Evolutionary conservation across 2,113 vertebrate genomes (phyloP), one percentile per base, ranked within the genome.

Genomic region (Neodontobutis hainanensis): DNA sequence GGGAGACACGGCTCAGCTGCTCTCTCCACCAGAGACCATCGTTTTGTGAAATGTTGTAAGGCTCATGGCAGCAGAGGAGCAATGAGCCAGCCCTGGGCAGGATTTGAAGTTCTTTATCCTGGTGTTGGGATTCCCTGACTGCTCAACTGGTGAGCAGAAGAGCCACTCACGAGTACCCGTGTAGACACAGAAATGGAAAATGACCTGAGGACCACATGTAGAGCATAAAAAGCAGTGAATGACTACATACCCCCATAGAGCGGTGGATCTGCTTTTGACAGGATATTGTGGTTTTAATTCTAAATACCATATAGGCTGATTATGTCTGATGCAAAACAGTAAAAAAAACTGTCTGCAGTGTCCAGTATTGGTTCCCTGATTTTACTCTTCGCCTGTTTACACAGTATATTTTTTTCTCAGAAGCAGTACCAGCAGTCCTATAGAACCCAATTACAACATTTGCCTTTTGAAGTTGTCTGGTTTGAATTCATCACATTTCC

Each of bases 31-130:
- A 32, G 69, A 64, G 66, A 45, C 60, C 56, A 34, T 47, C 15
- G 42, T 77, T 77, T 70, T 56, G 77, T 70, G 75, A 72, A 73
- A 63, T 57, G 71, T 34, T 70, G 57, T 51, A 56, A 40, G 56
- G 68, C 55, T 69, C 9, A 44, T 27, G 53, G 56, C 70, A 71
- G 74, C 66, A 49, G 35, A 46, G 35, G 27, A 53, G 55, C 52
- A 32, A 47, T 42, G 34, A 66, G 11, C 38, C 38, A 40, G 58
- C 65, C 35, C 44, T 43, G 55, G 38, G 52, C 42, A 48, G 60
- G 50, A 70, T 34, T 32, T 70, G 15, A 64, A n/a, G 65, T 53
- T 49, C 9, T 62, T 69, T 35, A 58, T 76, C 48, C 47, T 56
- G 45, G 58, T 61, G 63, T 35, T 9, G 47, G 47, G 56, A 58